Evolutionary conservation across 2,888 invertebrate species (phyloP), one percentile per base, ranked within the genome.

Genomic region (Metopia argyrocephala): DNA sequence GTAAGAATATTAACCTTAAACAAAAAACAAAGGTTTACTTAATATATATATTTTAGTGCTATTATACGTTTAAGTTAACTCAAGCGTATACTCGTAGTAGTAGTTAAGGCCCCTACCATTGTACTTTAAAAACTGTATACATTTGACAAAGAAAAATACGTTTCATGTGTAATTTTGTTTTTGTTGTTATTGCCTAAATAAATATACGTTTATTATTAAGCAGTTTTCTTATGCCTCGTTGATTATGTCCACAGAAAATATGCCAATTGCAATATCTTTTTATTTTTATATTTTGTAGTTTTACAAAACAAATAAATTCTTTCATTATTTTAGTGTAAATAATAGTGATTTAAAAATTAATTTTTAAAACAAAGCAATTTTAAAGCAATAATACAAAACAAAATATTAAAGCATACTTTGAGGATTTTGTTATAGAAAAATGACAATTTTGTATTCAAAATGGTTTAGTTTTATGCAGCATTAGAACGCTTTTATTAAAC

Each of bases 241-340:
- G 57, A 64, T n/a, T 68, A 57, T 76, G 66, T 76, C 71, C 76
- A 76, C 76, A 62, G n/a, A n/a, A n/a, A n/a, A n/a, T n/a, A 38
- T 38, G 38, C 38, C 38, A 15, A 4, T n/a, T 15, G 15, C 38
- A 12, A 15, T 38, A 15, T 15, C 15, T 12, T 12, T 31, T 31
- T 31, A 12, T 31, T 62, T 46, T 57, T 20, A n/a, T n/a, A n/a
- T n/a, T 23, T 25, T 69, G 73, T 62, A 57, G 57, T 27, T 76
- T 71, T 27, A 56, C 48, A 50, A n/a, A 54, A 52, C 50, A 52
- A 38, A 59, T 18, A 61, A 45, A 5, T 57, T 54, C 23, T 73
- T 70, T 70, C 61, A 23, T 66, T 64, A 66, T 66, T 78, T 61
- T 46, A 28, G 61, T 25, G 61, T 71, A 66, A 66, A 71, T 78